phyloP scores from a whole-genome alignment of 2,113 vertebrate species.

The Barnardius zonarius region DNA sequence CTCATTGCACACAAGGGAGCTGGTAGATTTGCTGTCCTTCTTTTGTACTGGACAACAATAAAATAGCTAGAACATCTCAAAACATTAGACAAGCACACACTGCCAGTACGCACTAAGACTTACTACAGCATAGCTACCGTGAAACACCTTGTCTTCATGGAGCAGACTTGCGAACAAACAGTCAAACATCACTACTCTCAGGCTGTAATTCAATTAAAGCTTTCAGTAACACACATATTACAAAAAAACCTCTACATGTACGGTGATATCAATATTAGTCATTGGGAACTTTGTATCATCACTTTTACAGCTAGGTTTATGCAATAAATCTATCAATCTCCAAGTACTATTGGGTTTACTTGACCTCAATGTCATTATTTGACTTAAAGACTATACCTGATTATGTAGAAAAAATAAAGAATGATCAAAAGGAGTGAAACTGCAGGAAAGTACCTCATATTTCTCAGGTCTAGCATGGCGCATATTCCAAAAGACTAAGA shows the following conservation, averaged over 20 bases:
- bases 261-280: rapidly evolving
- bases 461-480: background rate
- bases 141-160: background rate
- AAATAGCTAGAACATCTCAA: background rate
- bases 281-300: background rate
- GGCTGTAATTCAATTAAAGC: background rate
- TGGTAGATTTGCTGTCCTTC: background rate
- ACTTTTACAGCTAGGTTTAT: background rate
- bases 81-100: no score
- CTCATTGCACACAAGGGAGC: background rate
- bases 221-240: background rate
- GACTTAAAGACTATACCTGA: background rate
- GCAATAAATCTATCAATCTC: background rate
- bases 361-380: background rate
- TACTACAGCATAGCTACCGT: rapidly evolving
- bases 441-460: background rate
- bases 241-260: background rate
- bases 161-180: background rate
- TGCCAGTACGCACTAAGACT: background rate
- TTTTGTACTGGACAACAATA: background rate
- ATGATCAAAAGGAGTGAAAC: background rate
- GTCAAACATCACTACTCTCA: background rate
- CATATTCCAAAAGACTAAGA: background rate
- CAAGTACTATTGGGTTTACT: background rate
- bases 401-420: background rate